Percentiles rank a stretch among this genome's conserved stretches.
These are phyloP conservation scores for Trigoniulus corallinus DNA, from an alignment of 1,140 invertebrate species.

Conservation along the genomic window DNA sequence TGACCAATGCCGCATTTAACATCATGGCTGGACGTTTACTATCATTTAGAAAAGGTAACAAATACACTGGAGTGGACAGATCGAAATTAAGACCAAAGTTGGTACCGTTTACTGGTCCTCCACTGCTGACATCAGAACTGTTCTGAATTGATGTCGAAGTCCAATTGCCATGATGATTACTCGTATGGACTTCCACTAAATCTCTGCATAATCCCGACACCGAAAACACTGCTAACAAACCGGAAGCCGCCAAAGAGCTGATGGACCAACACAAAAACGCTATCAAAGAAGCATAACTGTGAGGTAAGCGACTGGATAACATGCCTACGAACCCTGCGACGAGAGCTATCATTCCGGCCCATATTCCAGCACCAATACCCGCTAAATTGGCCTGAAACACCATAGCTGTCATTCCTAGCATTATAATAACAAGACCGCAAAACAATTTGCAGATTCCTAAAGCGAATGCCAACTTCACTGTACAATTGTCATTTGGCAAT, in stretches of 20 bases:
- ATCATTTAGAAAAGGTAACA: too few relatives aligned
- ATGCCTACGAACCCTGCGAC: conserved; percentile 15
- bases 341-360: conserved; percentile 14
- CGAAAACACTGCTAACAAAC: conserved; percentile 17
- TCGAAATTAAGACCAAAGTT: too few relatives aligned
- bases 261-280: conserved; percentile 13
- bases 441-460: conserved; percentile 15
- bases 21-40: background rate
- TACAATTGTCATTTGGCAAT: too few relatives aligned
- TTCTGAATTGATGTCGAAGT: too few relatives aligned
- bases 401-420: conserved; percentile 12
- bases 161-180: background rate
- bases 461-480: too few relatives aligned
- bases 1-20: conserved; percentile 9
- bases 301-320: conserved; percentile 11
- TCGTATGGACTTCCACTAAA: background rate
- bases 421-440: conserved; percentile 12
- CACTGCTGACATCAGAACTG: too few relatives aligned
- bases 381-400: conserved; percentile 13
- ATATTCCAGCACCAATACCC: conserved; percentile 15
- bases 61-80: too few relatives aligned
- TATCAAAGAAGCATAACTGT: conserved; percentile 12
- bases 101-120: too few relatives aligned
- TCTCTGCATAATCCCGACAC: conserved; percentile 15
- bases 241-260: conserved; percentile 14